A percentile compares a stretch with the other conserved stretches of the same genome.
Conservation (phyloP, 2,888 invertebrate genomes). For the Agrochola litura region DNA sequence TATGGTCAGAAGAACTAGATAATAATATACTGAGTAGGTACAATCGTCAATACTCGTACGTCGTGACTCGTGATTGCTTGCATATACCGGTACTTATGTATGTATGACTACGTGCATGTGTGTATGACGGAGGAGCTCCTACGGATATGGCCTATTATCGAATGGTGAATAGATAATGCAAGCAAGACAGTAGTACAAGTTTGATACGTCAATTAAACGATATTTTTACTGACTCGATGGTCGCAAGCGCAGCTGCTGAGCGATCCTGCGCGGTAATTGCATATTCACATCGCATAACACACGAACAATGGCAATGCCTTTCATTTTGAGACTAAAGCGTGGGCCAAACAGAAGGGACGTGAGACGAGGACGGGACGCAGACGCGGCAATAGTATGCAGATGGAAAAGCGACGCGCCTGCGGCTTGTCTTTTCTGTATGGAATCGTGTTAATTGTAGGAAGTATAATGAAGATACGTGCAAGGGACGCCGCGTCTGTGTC, state of each 20-base stretch:
- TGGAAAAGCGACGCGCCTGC: too few relatives aligned
- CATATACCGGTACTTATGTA: background rate
- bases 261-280: background rate
- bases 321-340: background rate
- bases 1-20: background rate
- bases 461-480: too few relatives aligned
- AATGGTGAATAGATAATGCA: background rate
- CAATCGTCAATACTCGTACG: background rate
- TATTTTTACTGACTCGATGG: background rate
- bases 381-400: too few relatives aligned
- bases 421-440: too few relatives aligned
- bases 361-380: background rate
- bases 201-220: background rate
- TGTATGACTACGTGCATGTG: background rate
- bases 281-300: too few relatives aligned
- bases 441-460: too few relatives aligned
- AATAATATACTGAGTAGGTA: background rate
- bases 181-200: background rate
- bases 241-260: background rate
- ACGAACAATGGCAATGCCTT: background rate
- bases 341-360: background rate
- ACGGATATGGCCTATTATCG: background rate
- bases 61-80: too few relatives aligned
- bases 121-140: too few relatives aligned
- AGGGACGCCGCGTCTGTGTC: too few relatives aligned